Conservation (phyloP, 1,140 invertebrate species). For the Lerema accius region DNA sequence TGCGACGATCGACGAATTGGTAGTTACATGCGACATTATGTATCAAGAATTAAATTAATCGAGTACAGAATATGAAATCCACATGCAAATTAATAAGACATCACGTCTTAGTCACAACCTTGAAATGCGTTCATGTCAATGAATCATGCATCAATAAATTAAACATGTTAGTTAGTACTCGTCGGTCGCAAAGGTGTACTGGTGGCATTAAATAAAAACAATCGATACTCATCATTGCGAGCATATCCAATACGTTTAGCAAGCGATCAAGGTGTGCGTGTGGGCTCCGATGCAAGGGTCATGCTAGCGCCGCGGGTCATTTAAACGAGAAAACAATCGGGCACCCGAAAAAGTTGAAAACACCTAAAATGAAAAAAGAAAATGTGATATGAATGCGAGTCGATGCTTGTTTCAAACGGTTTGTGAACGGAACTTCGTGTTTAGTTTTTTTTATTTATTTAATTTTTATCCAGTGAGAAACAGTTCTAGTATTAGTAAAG, state of each 20-base stretch:
- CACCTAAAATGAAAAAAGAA: conserved; percentile 82
- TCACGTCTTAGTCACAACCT: background rate
- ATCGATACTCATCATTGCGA: conserved; percentile 80
- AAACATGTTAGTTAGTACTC: conserved; percentile 2
- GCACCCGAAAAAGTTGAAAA: conserved; percentile 83
- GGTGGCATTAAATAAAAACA: conserved; percentile 68
- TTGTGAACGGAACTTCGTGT: conserved; percentile 6
- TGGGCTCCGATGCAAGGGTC: conserved; percentile 58
- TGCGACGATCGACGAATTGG: conserved; percentile 1
- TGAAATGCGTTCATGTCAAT: background rate
- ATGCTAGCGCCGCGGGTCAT: conserved; percentile 73
- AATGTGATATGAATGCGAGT: conserved; percentile 71
- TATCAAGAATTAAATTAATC: no score
- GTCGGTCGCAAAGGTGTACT: conserved; percentile 27
- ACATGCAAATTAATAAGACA: background rate
- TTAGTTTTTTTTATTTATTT: no score
- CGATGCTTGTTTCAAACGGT: conserved; percentile 1
- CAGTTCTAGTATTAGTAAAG: no score
- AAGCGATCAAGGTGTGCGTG: conserved; percentile 69
- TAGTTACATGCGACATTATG: no score
- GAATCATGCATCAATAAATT: background rate
- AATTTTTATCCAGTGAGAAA: no score
- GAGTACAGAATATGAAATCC: no score
- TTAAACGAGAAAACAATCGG: conserved; percentile 83
- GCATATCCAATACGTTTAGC: conserved; percentile 74